Base-by-base conservation (phyloP, 2,888 invertebrate species). In the Drosophila paramelanica region DNA sequence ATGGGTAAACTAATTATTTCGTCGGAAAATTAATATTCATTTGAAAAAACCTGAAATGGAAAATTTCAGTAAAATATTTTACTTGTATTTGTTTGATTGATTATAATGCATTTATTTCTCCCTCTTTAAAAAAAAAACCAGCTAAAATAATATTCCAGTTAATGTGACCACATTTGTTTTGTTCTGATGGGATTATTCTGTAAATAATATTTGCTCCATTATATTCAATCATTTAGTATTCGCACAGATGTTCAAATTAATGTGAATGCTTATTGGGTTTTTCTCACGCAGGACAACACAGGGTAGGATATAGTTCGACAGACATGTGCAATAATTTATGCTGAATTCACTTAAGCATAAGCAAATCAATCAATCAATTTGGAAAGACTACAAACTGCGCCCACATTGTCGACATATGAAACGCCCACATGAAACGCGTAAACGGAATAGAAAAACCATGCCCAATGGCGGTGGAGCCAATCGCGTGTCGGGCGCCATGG, bases 301-400 rank as follows among this genome's bases (percentile, higher is more conserved):
- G 23, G 4, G 4, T 23, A 23, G 23, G 23, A 23, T 4, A 23
- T 55, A 41, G 57, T 39, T 43, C 14, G 36, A 31, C 25, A 53
- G 49, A 65, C 43, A 49, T 50, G 56, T 45, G 62, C 50, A 59
- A 70, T 73, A 61, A 79, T 87, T 84, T 66, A 84, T 89, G 87
- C 76, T 50, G 55, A 75, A 74, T 74, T 73, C 74, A 74, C 76
- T 79, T 75, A 27, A 62, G 67, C 72, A 51, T 72, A 71, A 61
- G 59, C 76, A 67, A 73, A 67, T 64, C 57, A 60, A 87, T 81
- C 88, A 77, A 89, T 84, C 89, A 81, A 73, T 70, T 67, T 65
- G 47, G 42, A 45, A 47, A 42, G n/a, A 47, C 68, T 52, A 49
- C 53, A 58, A 69, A 46, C 69, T 72, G 61, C 61, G 76, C 57